phyloP scores from a whole-genome alignment of 2,797 vertebrate species.

The Anabacerthia variegaticeps region DNA sequence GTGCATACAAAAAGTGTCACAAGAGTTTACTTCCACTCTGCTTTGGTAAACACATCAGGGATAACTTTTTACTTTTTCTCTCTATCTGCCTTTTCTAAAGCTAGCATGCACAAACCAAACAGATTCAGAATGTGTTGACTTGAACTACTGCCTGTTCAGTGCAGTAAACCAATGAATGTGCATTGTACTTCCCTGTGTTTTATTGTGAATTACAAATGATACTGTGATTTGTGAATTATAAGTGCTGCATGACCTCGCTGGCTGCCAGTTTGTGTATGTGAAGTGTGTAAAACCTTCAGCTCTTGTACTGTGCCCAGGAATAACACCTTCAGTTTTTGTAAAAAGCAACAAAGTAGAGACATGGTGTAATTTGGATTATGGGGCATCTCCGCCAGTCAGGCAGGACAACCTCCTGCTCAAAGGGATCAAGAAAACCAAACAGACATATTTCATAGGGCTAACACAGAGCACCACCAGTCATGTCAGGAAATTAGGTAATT shows the following conservation, averaged over 20 bases:
- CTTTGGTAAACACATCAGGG: background rate
- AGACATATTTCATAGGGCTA: background rate
- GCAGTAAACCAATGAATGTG: background rate
- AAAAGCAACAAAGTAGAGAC: background rate
- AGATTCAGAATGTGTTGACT: fast-evolving
- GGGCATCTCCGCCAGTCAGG: background rate
- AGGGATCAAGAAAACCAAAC: background rate
- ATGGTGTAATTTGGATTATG: background rate
- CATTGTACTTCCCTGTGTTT: background rate
- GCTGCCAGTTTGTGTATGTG: fast-evolving
- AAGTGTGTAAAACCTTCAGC: background rate
- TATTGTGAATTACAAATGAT: background rate
- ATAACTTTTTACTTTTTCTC: background rate
- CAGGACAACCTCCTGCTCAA: background rate
- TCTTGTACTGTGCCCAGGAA: background rate
- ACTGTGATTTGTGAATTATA: background rate
- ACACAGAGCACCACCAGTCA: background rate
- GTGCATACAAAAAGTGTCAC: background rate
- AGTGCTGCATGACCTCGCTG: background rate
- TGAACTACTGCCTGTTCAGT: background rate
- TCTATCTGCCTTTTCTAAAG: background rate
- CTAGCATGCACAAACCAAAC: background rate
- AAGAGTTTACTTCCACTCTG: background rate
- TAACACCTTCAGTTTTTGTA: background rate
- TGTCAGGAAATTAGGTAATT: background rate